Conservation (phyloP, 1,140 invertebrate species). For the Chymomyza costata region DNA sequence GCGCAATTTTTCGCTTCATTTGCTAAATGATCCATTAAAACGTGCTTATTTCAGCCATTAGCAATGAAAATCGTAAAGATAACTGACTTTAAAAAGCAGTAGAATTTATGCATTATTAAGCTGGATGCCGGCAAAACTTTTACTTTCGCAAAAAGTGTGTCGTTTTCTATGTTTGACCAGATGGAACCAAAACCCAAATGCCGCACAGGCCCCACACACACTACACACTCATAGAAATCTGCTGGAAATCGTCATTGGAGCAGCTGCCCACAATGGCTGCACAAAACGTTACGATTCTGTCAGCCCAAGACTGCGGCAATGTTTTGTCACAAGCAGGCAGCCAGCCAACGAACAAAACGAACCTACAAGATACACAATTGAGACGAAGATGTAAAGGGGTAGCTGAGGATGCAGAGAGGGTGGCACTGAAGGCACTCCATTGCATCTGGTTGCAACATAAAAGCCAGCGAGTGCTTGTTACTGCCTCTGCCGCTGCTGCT, state of each 20-base stretch:
- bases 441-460: slow-evolving; percentile 60
- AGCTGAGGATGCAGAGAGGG: slow-evolving; percentile 15
- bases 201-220: slow-evolving; percentile 22
- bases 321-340: no score
- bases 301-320: no score
- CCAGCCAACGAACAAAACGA: slow-evolving; percentile 33
- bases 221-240: no score
- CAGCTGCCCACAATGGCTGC: slow-evolving; percentile 45
- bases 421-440: slow-evolving; percentile 45
- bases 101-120: no score
- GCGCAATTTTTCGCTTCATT: no score
- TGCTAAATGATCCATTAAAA: no score
- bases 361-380: slow-evolving; percentile 48
- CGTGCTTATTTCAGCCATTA: no score
- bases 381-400: slow-evolving; percentile 10
- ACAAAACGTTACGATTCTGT: slow-evolving; percentile 57
- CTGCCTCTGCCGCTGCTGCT: slow-evolving; percentile 20
- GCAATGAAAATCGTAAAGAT: no score
- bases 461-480: slow-evolving; percentile 39
- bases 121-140: slow-evolving; percentile 25
- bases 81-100: no score
- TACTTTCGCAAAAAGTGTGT: slow-evolving; percentile 44
- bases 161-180: slow-evolving; percentile 64
- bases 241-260: no score
- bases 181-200: slow-evolving; percentile 51